phyloP scores from a whole-genome alignment of 1,140 invertebrate species.

The Brachionus sp. region DNA sequence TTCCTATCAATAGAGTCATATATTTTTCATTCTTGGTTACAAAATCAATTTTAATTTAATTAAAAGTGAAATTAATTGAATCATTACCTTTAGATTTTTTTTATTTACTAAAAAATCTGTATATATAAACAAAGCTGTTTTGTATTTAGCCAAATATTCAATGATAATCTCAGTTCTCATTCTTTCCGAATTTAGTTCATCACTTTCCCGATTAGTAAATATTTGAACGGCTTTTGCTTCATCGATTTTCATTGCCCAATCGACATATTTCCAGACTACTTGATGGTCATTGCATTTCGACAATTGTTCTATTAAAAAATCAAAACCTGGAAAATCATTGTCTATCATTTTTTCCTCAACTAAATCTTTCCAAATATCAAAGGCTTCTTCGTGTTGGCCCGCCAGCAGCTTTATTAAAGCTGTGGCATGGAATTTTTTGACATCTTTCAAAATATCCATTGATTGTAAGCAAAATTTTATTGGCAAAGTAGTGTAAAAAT shows the following conservation, averaged over 20 bases:
- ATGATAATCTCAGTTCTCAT: not conserved
- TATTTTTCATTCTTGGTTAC: slow-evolving; percentile 15
- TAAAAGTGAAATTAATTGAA: not conserved
- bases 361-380: slow-evolving; percentile 44
- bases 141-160: slow-evolving; percentile 26
- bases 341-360: not conserved
- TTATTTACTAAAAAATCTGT: slow-evolving; percentile 10
- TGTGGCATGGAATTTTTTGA: not conserved
- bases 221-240: slow-evolving; percentile 31
- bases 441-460: slow-evolving; percentile 2
- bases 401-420: not conserved
- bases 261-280: slow-evolving; percentile 24
- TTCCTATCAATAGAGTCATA: not conserved
- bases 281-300: slow-evolving; percentile 2
- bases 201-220: slow-evolving; percentile 3
- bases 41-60: not conserved
- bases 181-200: slow-evolving; percentile 21
- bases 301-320: slow-evolving; percentile 12
- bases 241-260: slow-evolving; percentile 33
- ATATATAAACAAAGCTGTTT: slow-evolving; percentile 14
- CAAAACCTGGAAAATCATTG: not conserved
- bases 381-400: not conserved
- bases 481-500: slow-evolving; percentile 2
- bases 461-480: slow-evolving; percentile 1
- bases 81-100: not conserved